Evolutionary conservation across 2,888 invertebrate genomes (phyloP), one percentile per base, ranked within the genome.

Genomic region (Limnephilus lunatus): DNA sequence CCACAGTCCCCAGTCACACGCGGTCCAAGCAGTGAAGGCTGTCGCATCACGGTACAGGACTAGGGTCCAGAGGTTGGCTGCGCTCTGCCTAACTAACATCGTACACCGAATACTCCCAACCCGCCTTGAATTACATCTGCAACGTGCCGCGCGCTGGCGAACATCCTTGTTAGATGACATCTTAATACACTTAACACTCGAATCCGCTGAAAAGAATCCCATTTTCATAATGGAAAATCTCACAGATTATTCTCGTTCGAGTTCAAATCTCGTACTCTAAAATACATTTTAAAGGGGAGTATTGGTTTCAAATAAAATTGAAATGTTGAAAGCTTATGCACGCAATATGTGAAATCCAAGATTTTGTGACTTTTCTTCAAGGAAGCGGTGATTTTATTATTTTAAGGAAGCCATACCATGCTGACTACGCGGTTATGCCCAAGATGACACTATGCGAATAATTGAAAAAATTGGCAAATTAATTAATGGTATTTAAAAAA

Each of bases 1-100:
- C 68, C 68, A 68, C 25, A 25, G 48, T 48, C 82, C 89, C 83
- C 89, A 85, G 44, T 89, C 92, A 89, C 91, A 92, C 88, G 92
- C 90, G 87, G 89, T 68, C 68, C 68, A 68, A n/a, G 68, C 90
- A 32, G 48, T 81, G 48, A 82, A 48, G 35, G 44, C 89, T 91
- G 93, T 92, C 93, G 93, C 91, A 89, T 93, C 91, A 93, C 81
- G 93, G 86, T 92, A 91, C 92, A 85, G 35, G 90, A 30, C 85
- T 32, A 82, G 48, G 48, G 83, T 68, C 85, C 35, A 35, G 85
- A 68, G 85, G 53, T 53, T 53, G 85, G 53, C 19, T 53, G 15
- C 53, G 4, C 53, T 7, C 25, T 68, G 68, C 68, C 25, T 25
- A 68, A n/a, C 25, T 25, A 68, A n/a, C 25, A 68, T n/a, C 25